Percentiles rank a stretch among this genome's conserved stretches.
Evolutionary conservation across 1,140 invertebrate genomes (phyloP).

Genomic region (Aphis craccivora): DNA sequence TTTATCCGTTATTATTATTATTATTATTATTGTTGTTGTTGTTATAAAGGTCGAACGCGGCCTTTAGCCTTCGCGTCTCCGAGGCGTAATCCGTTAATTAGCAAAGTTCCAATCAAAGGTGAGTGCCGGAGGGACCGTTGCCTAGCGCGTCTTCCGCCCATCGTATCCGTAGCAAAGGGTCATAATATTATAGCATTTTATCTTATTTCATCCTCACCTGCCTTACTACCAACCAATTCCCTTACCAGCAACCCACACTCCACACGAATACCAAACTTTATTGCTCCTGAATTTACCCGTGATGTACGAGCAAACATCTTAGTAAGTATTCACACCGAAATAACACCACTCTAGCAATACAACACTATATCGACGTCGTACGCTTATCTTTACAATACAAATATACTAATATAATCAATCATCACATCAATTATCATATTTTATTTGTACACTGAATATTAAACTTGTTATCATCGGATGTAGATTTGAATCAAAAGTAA

Average conservation of each 20-base stretch:
- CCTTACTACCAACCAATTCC: not conserved
- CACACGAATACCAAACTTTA: not conserved
- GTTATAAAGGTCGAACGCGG: not conserved
- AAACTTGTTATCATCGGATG: too few relatives aligned
- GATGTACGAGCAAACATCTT: not conserved
- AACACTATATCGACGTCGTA: not conserved
- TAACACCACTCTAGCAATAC: not conserved
- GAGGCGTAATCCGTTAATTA: conserved; percentile 54
- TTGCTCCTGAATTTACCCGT: not conserved
- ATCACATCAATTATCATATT: too few relatives aligned
- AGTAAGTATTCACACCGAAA: not conserved
- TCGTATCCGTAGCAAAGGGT: not conserved
- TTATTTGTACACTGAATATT: too few relatives aligned
- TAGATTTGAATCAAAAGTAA: too few relatives aligned
- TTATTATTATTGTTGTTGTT: conserved; percentile 21
- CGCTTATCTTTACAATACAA: not conserved
- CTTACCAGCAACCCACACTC: not conserved
- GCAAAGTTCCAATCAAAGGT: conserved; percentile 55
- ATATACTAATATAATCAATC: not conserved
- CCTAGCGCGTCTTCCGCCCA: not conserved
- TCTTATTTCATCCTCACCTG: not conserved
- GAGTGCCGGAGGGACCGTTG: not conserved
- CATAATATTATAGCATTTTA: not conserved
- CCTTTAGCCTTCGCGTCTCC: not conserved
- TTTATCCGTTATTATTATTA: not conserved